phyloP scores from a whole-genome alignment of 2,797 vertebrate species.

The Acipenser ruthenus region DNA sequence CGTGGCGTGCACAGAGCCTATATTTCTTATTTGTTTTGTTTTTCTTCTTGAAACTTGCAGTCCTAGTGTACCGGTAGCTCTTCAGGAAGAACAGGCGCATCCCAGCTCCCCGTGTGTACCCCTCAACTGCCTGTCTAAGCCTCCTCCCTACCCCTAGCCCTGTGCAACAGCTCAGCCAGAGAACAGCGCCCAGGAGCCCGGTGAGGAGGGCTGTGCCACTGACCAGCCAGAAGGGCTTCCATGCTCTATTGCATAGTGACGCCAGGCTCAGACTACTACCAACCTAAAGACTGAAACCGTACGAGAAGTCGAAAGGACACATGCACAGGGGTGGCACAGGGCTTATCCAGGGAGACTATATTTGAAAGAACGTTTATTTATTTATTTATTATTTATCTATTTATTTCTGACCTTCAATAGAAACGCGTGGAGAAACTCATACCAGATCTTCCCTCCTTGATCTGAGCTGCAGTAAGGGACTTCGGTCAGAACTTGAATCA shows the following conservation, averaged over 20 bases:
- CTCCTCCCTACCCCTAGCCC: slow-evolving; percentile 61
- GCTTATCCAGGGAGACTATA: slow-evolving; percentile 11
- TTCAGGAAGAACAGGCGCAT: slow-evolving; percentile 63
- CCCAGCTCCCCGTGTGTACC: slow-evolving; percentile 74
- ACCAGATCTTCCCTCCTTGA: too few relatives aligned
- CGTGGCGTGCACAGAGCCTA: neutral
- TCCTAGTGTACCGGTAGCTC: slow-evolving; percentile 61
- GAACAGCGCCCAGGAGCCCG: neutral
- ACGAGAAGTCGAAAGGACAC: slow-evolving; percentile 13
- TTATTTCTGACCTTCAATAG: slow-evolving; percentile 18
- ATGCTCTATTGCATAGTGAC: neutral
- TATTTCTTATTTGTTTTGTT: slow-evolving; percentile 13
- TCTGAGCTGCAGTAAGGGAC: too few relatives aligned
- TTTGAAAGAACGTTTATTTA: slow-evolving; percentile 37
- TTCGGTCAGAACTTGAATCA: too few relatives aligned
- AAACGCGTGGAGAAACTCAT: too few relatives aligned
- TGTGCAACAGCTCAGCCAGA: neutral
- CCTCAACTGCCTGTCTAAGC: slow-evolving; percentile 72
- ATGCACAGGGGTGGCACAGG: slow-evolving; percentile 18
- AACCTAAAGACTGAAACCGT: neutral
- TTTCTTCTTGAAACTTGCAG: slow-evolving; percentile 59
- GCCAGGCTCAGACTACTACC: neutral
- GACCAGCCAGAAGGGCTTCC: slow-evolving; percentile 11
- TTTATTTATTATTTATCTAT: slow-evolving; percentile 27
- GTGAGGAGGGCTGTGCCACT: slow-evolving; percentile 23